Evolutionary conservation across 92 coral and sea anemone species (phyloP).

Genomic region (Metridium senile): DNA sequence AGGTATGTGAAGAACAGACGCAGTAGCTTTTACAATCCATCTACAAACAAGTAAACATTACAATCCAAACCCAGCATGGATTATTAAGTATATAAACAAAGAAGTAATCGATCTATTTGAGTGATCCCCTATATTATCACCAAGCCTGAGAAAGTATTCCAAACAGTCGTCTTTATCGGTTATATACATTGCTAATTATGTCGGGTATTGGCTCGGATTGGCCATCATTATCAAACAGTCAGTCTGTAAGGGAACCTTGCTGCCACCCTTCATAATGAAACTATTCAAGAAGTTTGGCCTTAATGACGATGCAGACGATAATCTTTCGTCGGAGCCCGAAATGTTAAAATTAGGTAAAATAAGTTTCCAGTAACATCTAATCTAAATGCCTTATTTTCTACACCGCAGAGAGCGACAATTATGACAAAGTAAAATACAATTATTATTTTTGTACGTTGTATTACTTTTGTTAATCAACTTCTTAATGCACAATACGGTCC

Average conservation of each 20-base stretch:
- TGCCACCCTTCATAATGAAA: background rate
- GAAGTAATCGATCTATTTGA: slow-evolving; percentile 20
- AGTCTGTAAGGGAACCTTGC: background rate
- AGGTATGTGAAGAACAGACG: background rate
- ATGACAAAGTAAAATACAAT: too few species aligned
- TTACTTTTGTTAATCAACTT: too few species aligned
- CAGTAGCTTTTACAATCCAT: background rate
- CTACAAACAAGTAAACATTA: background rate
- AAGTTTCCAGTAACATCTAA: too few species aligned
- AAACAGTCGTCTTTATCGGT: slow-evolving; percentile 6
- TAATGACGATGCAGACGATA: background rate
- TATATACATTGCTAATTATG: background rate
- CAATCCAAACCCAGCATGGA: slow-evolving; percentile 4
- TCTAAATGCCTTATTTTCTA: too few species aligned
- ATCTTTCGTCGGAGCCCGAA: background rate
- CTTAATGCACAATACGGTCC: too few species aligned
- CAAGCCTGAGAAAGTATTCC: background rate
- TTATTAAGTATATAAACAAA: slow-evolving; percentile 2
- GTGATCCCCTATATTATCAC: background rate
- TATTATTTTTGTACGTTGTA: too few species aligned
- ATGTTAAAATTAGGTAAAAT: too few species aligned
- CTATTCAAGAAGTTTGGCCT: too few species aligned
- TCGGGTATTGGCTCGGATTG: background rate
- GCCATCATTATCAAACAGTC: background rate
- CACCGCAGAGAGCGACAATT: too few species aligned